phyloP scores from a whole-genome alignment of 2,888 invertebrate genomes.

The Nemotelus nigrinus region DNA sequence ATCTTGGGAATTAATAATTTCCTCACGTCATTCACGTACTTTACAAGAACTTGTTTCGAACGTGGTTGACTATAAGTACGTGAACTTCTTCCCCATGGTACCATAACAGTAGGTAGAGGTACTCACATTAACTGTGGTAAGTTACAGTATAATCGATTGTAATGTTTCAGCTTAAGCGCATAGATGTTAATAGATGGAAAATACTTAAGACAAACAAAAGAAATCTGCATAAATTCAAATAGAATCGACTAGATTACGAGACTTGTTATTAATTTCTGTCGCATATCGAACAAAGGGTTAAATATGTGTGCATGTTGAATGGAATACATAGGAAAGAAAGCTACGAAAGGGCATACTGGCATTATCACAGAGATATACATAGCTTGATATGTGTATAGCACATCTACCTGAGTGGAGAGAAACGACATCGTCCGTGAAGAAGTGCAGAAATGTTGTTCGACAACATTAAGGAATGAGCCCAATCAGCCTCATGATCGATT shows the following conservation, averaged over 20 bases:
- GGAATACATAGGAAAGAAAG: no score
- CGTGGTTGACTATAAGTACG: neutral
- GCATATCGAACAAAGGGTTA: no score
- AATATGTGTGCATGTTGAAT: no score
- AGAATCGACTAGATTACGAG: no score
- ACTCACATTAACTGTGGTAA: neutral
- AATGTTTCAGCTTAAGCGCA: constrained; percentile 7
- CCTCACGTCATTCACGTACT: constrained; percentile 6
- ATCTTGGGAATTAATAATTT: constrained; percentile 6
- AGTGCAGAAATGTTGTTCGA: neutral
- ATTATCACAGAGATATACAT: no score
- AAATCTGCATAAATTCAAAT: no score
- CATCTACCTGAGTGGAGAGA: no score
- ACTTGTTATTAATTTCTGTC: no score
- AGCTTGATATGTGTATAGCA: no score
- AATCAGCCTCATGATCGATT: constrained; percentile 11
- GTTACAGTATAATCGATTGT: constrained; percentile 8
- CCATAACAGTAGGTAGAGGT: neutral
- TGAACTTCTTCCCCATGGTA: neutral
- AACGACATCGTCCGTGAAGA: neutral
- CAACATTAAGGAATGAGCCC: neutral
- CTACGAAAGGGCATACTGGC: no score
- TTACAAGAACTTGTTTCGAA: neutral
- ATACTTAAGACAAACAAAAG: no score
- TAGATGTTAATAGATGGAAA: no score